Evolutionary conservation across 2,797 vertebrate genomes (phyloP).

Genomic region (Champsocephalus gunnari): DNA sequence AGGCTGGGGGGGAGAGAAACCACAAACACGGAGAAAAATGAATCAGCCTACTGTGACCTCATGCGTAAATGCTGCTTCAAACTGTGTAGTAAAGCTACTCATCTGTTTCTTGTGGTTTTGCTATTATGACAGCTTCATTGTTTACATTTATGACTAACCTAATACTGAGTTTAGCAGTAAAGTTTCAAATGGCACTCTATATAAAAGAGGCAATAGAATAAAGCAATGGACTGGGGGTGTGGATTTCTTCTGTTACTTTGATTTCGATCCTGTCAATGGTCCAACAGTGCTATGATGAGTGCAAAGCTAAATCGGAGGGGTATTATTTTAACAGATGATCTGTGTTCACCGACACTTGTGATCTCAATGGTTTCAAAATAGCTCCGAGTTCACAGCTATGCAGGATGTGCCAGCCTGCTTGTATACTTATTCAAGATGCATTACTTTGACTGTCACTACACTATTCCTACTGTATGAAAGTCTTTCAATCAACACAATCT

Average conservation of each 20-base stretch:
- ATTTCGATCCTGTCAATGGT: neutral
- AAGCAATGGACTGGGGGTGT: neutral
- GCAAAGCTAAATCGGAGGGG: neutral
- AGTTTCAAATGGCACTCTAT: neutral
- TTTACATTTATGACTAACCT: neutral
- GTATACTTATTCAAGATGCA: neutral
- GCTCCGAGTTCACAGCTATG: neutral
- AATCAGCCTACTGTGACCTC: conserved; percentile 1
- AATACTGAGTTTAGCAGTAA: neutral
- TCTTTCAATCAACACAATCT: neutral
- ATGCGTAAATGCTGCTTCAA: neutral
- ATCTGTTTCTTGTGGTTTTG: neutral
- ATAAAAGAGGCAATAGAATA: neutral
- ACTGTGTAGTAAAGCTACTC: neutral
- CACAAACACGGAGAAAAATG: neutral
- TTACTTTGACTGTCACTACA: too few species aligned
- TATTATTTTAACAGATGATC: neutral
- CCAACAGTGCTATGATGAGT: neutral
- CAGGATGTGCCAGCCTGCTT: neutral
- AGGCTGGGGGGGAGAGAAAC: conserved; percentile 59
- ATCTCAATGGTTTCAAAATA: neutral
- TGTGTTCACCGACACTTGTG: neutral
- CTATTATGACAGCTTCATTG: neutral
- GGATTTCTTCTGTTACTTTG: neutral
- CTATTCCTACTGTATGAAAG: neutral